Conservation (phyloP, 1,140 invertebrate genomes). For the Drosophila gunungcola region DNA sequence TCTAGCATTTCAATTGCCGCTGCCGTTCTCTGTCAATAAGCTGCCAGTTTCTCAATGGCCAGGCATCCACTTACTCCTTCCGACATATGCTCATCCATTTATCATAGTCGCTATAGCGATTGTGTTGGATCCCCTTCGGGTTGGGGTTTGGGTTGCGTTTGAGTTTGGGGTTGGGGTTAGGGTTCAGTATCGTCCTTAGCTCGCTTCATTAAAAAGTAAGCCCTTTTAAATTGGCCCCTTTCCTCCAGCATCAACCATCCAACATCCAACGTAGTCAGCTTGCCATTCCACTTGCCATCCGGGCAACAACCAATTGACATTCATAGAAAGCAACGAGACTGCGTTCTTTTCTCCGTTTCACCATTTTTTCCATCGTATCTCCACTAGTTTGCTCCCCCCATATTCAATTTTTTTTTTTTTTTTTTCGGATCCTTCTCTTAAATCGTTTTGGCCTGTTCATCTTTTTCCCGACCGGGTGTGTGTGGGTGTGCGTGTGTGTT, state of each 20-base stretch:
- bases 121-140: conserved; percentile 18
- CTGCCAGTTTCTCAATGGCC: conserved; percentile 44
- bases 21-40: conserved; percentile 49
- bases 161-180: conserved; percentile 22
- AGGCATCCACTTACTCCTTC: conserved; percentile 18
- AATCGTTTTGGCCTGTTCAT: conserved; percentile 58
- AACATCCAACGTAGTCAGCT: background rate
- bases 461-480: conserved; percentile 24
- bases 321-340: conserved; percentile 58
- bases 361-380: conserved; percentile 2
- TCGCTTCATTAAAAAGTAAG: conserved; percentile 80
- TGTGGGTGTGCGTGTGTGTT: conserved; percentile 42
- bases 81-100: conserved; percentile 51
- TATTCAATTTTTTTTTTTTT: conserved; percentile 38
- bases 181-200: conserved; percentile 29
- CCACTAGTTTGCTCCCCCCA: conserved; percentile 9
- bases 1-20: conserved; percentile 61
- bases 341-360: conserved; percentile 30
- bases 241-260: background rate
- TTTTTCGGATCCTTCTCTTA: conserved; percentile 55
- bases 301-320: conserved; percentile 68
- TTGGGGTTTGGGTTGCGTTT: conserved; percentile 21
- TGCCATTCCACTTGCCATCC: conserved; percentile 25
- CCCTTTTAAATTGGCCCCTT: conserved; percentile 75
- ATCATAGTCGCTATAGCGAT: conserved; percentile 18